Conservation (phyloP, 2,113 vertebrate species). For the Nannospalax galili region DNA sequence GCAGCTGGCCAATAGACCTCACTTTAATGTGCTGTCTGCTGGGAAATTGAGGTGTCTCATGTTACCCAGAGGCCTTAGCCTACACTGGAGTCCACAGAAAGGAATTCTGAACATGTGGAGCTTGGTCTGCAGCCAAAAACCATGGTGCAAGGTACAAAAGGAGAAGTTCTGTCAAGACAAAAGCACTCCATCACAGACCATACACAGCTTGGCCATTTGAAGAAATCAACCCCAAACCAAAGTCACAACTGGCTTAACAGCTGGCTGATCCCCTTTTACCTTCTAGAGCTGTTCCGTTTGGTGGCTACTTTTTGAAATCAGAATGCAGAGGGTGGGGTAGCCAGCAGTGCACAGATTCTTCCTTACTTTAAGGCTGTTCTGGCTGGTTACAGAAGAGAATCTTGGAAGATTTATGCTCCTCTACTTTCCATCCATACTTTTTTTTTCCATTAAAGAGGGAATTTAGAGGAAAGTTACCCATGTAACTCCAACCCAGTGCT, state of each 20-base stretch:
- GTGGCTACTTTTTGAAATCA: slow-evolving; percentile 30
- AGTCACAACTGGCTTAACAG: slow-evolving; percentile 80
- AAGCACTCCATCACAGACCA: slow-evolving; percentile 80
- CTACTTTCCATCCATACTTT: slow-evolving; percentile 48
- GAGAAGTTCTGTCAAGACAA: slow-evolving; percentile 85
- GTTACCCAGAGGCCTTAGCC: slow-evolving; percentile 84
- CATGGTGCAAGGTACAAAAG: slow-evolving; percentile 84
- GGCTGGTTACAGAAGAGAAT: slow-evolving; percentile 5
- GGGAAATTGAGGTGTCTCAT: slow-evolving; percentile 79
- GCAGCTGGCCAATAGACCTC: slow-evolving; percentile 86
- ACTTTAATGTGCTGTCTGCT: slow-evolving; percentile 86
- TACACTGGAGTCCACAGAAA: slow-evolving; percentile 84
- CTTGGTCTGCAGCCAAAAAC: slow-evolving; percentile 87
- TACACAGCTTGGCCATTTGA: slow-evolving; percentile 73
- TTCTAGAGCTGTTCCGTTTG: slow-evolving; percentile 72
- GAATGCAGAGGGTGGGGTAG: neutral
- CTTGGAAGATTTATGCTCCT: slow-evolving; percentile 74
- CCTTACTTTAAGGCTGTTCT: slow-evolving; percentile 53
- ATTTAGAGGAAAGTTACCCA: slow-evolving; percentile 81
- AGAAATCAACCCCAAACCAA: slow-evolving; percentile 78
- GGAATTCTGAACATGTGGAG: slow-evolving; percentile 89
- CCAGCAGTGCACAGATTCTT: slow-evolving; percentile 36
- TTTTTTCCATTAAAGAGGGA: slow-evolving; percentile 66
- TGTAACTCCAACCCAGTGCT: slow-evolving; percentile 67
- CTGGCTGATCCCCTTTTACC: slow-evolving; percentile 77